Conservation (phyloP, 2,797 vertebrate genomes). For the Bradypus variegatus region DNA sequence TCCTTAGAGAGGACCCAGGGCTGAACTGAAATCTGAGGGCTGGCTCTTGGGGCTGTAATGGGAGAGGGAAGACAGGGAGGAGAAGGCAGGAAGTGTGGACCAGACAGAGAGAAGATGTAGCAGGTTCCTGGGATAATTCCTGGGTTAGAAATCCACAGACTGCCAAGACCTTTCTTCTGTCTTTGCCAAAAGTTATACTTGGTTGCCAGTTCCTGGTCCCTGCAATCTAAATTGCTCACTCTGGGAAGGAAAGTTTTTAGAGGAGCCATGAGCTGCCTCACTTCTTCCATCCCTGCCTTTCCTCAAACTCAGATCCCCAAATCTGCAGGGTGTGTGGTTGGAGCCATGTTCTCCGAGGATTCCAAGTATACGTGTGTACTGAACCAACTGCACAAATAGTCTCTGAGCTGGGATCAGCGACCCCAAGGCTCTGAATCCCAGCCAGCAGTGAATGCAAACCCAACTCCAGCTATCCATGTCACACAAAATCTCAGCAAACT, state of each 20-base stretch:
- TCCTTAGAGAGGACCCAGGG: not conserved
- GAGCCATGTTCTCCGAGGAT: not conserved
- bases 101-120: slow-evolving; percentile 16
- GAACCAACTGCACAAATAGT: not conserved
- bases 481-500: not conserved
- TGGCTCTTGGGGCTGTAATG: not conserved
- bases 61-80: not conserved
- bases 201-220: not conserved
- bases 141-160: not conserved
- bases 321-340: not conserved
- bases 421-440: not conserved
- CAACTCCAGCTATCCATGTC: not conserved
- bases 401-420: not conserved
- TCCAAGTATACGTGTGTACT: not conserved
- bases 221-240: not conserved
- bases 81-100: not conserved
- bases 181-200: slow-evolving; percentile 46
- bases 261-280: not conserved
- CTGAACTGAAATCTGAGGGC: not conserved
- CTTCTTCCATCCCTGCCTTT: not conserved
- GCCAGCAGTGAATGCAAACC: not conserved
- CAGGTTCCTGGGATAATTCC: slow-evolving; percentile 23
- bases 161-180: slow-evolving; percentile 35
- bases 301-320: not conserved
- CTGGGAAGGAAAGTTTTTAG: slow-evolving; percentile 15